Percentiles rank a stretch among this genome's conserved stretches.
Conservation (phyloP, 2,888 invertebrate genomes). For the Hipparchia semele region DNA sequence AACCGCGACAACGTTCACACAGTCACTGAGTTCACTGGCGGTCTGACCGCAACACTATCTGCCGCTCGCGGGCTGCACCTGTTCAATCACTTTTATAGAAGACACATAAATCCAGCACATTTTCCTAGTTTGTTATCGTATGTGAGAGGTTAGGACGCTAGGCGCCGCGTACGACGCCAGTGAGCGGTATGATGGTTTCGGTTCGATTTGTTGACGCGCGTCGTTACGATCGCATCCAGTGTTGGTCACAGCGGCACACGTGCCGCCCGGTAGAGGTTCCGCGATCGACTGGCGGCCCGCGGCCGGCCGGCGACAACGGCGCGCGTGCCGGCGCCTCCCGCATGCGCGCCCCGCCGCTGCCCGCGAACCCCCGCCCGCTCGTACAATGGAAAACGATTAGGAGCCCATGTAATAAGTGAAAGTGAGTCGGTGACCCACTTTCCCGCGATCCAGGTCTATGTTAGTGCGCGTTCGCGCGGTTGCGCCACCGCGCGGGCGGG, state of each 20-base stretch:
- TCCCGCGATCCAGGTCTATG: conserved; percentile 96
- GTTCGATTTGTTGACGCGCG: conserved; percentile 63
- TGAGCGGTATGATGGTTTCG: conserved; percentile 52
- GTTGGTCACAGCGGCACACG: conserved; percentile 61
- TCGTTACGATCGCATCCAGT: conserved; percentile 71
- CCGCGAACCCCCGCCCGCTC: conserved; percentile 82
- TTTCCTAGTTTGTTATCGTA: conserved; percentile 57
- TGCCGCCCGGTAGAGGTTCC: conserved; percentile 69
- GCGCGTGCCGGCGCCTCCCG: conserved; percentile 82
- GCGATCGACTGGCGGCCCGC: conserved; percentile 71
- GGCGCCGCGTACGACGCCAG: conserved; percentile 53
- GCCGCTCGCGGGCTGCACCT: conserved; percentile 79
- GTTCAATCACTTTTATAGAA: conserved; percentile 75
- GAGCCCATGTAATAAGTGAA: conserved; percentile 93
- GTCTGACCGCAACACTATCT: conserved; percentile 81
- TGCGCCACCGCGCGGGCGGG: conserved; percentile 82
- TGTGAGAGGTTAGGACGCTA: conserved; percentile 48
- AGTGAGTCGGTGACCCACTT: conserved; percentile 96
- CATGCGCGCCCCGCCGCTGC: conserved; percentile 78
- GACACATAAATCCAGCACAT: conserved; percentile 80
- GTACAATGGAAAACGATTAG: conserved; percentile 88
- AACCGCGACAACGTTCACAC: conserved; percentile 81
- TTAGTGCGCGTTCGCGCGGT: conserved; percentile 85
- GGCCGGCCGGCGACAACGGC: conserved; percentile 77
- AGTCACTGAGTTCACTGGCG: conserved; percentile 82